Conservation (phyloP, 2,888 invertebrate species). For the Noctua pronuba region DNA sequence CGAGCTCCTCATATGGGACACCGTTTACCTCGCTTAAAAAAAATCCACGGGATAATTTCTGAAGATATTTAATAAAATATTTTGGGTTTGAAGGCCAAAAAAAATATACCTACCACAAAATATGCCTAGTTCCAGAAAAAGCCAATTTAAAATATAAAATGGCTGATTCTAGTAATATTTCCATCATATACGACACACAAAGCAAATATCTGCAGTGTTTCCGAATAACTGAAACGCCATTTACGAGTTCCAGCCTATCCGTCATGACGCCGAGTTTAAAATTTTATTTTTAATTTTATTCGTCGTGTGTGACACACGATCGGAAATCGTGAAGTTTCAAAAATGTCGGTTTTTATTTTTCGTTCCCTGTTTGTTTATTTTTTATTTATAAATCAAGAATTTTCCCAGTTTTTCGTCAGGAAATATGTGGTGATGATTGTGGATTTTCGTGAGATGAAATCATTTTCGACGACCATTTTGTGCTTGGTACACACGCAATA, state of each 20-base stretch:
- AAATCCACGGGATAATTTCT: too few relatives aligned
- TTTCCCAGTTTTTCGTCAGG: background rate
- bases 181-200: background rate
- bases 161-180: background rate
- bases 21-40: too few relatives aligned
- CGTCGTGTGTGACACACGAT: conserved; percentile 1
- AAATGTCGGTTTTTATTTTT: conserved; percentile 45
- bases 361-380: conserved; percentile 6
- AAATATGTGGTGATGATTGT: conserved; percentile 16
- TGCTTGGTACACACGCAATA: background rate
- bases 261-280: conserved; percentile 20
- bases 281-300: conserved; percentile 33
- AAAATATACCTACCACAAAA: background rate
- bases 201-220: conserved; percentile 26
- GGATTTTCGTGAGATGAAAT: conserved; percentile 14
- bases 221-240: conserved; percentile 37
- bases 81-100: background rate
- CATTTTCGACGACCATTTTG: background rate
- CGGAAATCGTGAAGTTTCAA: conserved; percentile 45
- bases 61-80: too few relatives aligned
- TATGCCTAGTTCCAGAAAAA: background rate
- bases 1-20: too few relatives aligned
- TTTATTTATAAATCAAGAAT: conserved; percentile 6
- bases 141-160: background rate
- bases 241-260: background rate